Percentiles rank a stretch among this genome's conserved stretches.
Evolutionary conservation across 1,140 invertebrate species (phyloP).

Genomic region (Thereuonema tuberculata): DNA sequence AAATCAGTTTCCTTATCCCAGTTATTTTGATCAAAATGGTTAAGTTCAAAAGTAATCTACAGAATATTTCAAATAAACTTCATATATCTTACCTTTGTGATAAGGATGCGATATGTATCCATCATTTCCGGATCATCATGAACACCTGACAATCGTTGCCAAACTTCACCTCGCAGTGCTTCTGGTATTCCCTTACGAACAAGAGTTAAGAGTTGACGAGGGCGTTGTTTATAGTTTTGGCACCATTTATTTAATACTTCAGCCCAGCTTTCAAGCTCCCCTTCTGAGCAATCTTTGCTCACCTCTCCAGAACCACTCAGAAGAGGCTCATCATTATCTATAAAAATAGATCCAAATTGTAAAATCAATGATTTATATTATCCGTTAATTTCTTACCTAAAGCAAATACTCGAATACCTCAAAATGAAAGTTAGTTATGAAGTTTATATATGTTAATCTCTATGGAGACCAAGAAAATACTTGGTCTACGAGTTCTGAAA

Average conservation of each 20-base stretch:
- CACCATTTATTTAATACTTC: slow-evolving; percentile 72
- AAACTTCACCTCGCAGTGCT: slow-evolving; percentile 89
- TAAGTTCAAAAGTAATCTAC: no score
- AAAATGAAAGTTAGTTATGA: background rate
- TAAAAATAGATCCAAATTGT: background rate
- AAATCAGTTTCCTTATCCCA: no score
- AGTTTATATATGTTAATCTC: background rate
- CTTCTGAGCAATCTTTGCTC: slow-evolving; percentile 87
- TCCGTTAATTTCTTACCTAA: no score
- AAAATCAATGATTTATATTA: no score
- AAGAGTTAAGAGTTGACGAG: slow-evolving; percentile 58
- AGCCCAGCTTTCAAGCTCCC: slow-evolving; percentile 80
- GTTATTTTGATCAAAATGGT: no score
- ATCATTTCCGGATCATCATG: slow-evolving; percentile 70
- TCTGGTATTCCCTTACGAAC: slow-evolving; percentile 86
- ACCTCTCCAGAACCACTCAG: slow-evolving; percentile 91
- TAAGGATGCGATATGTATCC: slow-evolving; percentile 79
- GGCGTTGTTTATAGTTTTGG: slow-evolving; percentile 46
- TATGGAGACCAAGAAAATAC: no score
- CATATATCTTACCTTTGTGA: slow-evolving; percentile 86
- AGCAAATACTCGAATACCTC: background rate
- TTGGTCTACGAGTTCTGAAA: no score
- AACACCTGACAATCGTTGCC: slow-evolving; percentile 82
- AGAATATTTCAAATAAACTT: no score
- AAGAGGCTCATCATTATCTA: slow-evolving; percentile 81